Evolutionary conservation across 2,113 vertebrate species (phyloP).

Genomic region (Aramus guarauna): DNA sequence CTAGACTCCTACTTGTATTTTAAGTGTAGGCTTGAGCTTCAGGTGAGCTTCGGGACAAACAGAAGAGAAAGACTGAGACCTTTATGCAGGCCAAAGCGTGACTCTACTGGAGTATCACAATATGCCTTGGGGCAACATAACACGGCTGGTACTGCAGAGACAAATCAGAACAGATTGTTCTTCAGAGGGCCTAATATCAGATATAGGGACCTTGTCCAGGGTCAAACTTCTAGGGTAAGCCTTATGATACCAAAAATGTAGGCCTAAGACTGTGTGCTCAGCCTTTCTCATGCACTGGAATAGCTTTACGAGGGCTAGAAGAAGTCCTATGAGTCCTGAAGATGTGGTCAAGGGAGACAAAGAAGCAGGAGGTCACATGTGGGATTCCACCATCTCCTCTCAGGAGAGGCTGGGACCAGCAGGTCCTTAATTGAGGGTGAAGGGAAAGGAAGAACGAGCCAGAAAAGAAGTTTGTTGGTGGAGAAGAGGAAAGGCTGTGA

Average conservation of each 20-base stretch:
- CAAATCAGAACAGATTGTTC: neutral
- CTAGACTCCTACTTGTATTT: neutral
- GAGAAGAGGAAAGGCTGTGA: neutral
- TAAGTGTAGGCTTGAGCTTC: neutral
- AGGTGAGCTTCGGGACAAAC: neutral
- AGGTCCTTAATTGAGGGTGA: neutral
- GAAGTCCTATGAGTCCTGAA: neutral
- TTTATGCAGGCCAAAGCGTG: neutral
- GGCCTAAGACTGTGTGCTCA: neutral
- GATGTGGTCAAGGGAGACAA: rapidly evolving
- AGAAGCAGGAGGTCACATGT: neutral
- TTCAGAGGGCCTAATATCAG: neutral
- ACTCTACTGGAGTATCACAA: neutral
- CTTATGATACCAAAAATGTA: neutral
- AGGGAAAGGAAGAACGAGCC: neutral
- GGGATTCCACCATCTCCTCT: neutral
- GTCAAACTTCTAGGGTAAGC: neutral
- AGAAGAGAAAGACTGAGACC: neutral
- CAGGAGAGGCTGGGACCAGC: neutral
- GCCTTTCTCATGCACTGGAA: neutral
- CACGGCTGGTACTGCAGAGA: neutral
- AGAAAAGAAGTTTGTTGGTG: neutral
- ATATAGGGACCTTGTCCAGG: neutral
- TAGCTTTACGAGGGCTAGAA: neutral
- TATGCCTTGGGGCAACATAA: neutral